A percentile compares a stretch with the other conserved stretches of the same genome.
phyloP scores from a whole-genome alignment of 1,140 invertebrate species.

The Micrasema minimum region DNA sequence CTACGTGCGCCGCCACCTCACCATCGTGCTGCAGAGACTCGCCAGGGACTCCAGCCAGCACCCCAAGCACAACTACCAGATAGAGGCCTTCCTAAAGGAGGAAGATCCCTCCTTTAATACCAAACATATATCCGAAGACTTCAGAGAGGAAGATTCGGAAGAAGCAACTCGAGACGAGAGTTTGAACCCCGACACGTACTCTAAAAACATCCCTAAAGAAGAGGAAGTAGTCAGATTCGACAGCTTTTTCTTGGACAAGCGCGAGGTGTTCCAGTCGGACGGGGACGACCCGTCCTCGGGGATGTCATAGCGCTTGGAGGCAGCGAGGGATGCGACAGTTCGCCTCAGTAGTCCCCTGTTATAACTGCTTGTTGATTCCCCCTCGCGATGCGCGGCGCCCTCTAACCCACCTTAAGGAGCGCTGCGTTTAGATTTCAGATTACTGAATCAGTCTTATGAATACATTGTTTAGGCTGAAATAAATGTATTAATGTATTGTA shows the following conservation, averaged over 20 bases:
- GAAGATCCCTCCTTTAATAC: conserved; percentile 47
- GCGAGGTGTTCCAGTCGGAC: conserved; percentile 52
- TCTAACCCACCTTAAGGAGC: not conserved
- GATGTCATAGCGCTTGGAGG: conserved; percentile 61
- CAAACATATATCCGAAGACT: conserved; percentile 46
- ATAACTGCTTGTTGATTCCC: conserved; percentile 50
- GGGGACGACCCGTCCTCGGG: conserved; percentile 63
- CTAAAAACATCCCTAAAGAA: conserved; percentile 43
- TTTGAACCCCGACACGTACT: conserved; percentile 27
- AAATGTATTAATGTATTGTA: conserved; percentile 44
- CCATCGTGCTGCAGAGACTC: conserved; percentile 83
- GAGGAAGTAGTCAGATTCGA: conserved; percentile 52
- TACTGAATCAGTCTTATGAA: conserved; percentile 53
- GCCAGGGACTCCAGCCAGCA: conserved; percentile 54
- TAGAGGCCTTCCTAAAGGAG: conserved; percentile 50
- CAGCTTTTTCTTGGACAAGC: conserved; percentile 47
- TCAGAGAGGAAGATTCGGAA: conserved; percentile 35
- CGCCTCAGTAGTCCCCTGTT: conserved; percentile 50
- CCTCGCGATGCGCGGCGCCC: conserved; percentile 41
- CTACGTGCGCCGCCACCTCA: conserved; percentile 89
- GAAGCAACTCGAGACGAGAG: conserved; percentile 21
- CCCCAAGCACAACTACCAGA: conserved; percentile 47
- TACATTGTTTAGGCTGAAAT: conserved; percentile 52
- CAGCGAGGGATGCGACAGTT: conserved; percentile 49
- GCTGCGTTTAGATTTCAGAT: conserved; percentile 51